A percentile compares a stretch with the other conserved stretches of the same genome.
phyloP scores from a whole-genome alignment of 2,888 invertebrate species.

The Brachypalpus laphriformis region DNA sequence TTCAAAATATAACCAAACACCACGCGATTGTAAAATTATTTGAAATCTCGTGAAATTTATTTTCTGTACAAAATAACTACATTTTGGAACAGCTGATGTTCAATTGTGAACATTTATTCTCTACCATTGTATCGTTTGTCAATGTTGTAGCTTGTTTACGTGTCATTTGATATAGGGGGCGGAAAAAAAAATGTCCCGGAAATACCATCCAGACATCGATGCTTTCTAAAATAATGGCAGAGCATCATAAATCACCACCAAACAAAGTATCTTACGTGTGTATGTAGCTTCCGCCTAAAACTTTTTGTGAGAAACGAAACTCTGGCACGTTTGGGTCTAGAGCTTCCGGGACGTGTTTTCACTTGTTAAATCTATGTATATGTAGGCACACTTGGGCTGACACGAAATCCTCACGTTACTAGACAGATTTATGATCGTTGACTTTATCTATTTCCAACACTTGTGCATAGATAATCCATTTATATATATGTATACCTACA shows the following conservation, averaged over 20 bases:
- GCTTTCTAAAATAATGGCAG: conserved; percentile 3
- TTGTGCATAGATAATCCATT: too few species aligned
- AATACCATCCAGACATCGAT: neutral
- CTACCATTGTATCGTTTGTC: neutral
- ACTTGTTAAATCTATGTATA: neutral
- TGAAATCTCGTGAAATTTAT: neutral
- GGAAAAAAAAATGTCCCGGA: neutral
- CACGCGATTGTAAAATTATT: neutral
- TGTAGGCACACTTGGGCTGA: too few species aligned
- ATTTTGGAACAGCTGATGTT: neutral
- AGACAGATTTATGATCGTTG: too few species aligned
- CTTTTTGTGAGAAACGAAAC: neutral
- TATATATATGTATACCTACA: too few species aligned
- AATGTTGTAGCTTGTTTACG: neutral
- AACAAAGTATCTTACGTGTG: neutral
- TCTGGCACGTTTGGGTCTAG: neutral
- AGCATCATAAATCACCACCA: conserved; percentile 32
- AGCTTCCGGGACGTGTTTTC: conserved; percentile 27
- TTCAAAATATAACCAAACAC: neutral
- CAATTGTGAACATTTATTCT: neutral
- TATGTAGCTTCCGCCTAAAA: neutral
- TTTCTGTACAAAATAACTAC: neutral
- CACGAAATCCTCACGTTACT: too few species aligned
- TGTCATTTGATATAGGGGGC: neutral
- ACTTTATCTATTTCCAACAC: too few species aligned